phyloP scores from a whole-genome alignment of 2,888 invertebrate genomes.

The Mimumesa dahlbomi region DNA sequence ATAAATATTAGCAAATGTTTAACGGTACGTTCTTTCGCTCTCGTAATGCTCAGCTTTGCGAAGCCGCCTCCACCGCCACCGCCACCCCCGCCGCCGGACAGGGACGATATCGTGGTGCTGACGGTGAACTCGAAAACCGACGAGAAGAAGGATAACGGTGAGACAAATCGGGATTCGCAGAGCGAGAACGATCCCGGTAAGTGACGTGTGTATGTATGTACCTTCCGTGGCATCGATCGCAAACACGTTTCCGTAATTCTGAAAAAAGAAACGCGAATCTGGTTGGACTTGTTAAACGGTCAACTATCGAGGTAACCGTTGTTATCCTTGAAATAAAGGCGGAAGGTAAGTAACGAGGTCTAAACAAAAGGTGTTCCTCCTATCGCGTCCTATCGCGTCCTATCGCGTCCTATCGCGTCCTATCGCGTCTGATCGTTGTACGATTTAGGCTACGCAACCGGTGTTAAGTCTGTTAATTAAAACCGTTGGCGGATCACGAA shows the following conservation, averaged over 20 bases:
- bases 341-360: too few species aligned
- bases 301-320: too few species aligned
- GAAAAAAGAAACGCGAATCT: too few species aligned
- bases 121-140: constrained; percentile 57
- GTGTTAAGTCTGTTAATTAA: constrained; percentile 50
- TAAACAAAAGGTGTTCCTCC: too few species aligned
- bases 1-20: constrained; percentile 16
- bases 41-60: constrained; percentile 60
- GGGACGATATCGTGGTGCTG: constrained; percentile 69
- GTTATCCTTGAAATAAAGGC: too few species aligned
- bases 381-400: too few species aligned
- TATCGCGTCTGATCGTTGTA: constrained; percentile 15
- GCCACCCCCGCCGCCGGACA: constrained; percentile 76
- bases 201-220: too few species aligned
- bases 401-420: too few species aligned
- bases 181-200: not conserved
- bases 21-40: constrained; percentile 7
- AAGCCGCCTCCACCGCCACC: constrained; percentile 76
- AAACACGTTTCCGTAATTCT: too few species aligned
- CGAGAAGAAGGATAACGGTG: constrained; percentile 65
- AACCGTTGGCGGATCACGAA: constrained; percentile 74
- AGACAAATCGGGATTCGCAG: not conserved
- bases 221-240: constrained; percentile 23
- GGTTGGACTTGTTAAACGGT: too few species aligned
- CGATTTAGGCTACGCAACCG: constrained; percentile 57